Evolutionary conservation across 2,797 vertebrate species (phyloP).

Genomic region (Spea hammondii): DNA sequence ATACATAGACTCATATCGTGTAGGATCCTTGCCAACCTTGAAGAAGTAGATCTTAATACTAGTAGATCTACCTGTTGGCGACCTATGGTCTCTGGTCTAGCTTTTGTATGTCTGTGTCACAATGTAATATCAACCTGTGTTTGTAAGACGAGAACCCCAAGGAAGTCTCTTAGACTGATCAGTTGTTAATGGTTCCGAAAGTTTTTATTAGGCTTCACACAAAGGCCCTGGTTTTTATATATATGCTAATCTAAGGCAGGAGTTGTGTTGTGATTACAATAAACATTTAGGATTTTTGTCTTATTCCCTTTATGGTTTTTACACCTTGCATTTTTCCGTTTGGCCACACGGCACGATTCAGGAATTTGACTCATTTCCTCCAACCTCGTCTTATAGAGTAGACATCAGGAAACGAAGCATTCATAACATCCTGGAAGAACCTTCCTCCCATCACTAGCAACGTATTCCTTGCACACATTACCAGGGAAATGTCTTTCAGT

Average conservation of each 20-base stretch:
- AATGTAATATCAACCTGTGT: too few species aligned
- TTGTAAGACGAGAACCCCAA: too few species aligned
- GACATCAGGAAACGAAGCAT: slow-evolving; percentile 40
- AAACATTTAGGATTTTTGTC: slow-evolving; percentile 1
- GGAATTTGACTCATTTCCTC: slow-evolving; percentile 47
- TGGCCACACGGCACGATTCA: slow-evolving; percentile 25
- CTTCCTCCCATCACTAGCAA: slow-evolving; percentile 5
- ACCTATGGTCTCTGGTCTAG: too few species aligned
- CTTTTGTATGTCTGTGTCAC: too few species aligned
- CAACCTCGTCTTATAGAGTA: slow-evolving; percentile 31
- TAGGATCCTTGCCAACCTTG: too few species aligned
- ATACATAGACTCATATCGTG: too few species aligned
- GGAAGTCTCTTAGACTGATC: too few species aligned
- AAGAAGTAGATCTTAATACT: too few species aligned
- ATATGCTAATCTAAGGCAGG: background rate
- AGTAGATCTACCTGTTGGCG: too few species aligned
- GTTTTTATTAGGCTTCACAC: too few species aligned
- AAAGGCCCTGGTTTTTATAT: too few species aligned
- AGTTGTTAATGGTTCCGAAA: too few species aligned
- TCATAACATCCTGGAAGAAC: slow-evolving; percentile 46
- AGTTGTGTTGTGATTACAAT: slow-evolving; percentile 13
- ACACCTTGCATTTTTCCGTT: slow-evolving; percentile 30
- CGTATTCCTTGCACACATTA: slow-evolving; percentile 13
- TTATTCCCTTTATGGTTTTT: slow-evolving; percentile 2
- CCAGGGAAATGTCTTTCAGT: slow-evolving; percentile 50